Percentiles rank a stretch among this genome's conserved stretches.
phyloP scores from a whole-genome alignment of 2,888 invertebrate species.

The Caenorhabditis parvicauda region DNA sequence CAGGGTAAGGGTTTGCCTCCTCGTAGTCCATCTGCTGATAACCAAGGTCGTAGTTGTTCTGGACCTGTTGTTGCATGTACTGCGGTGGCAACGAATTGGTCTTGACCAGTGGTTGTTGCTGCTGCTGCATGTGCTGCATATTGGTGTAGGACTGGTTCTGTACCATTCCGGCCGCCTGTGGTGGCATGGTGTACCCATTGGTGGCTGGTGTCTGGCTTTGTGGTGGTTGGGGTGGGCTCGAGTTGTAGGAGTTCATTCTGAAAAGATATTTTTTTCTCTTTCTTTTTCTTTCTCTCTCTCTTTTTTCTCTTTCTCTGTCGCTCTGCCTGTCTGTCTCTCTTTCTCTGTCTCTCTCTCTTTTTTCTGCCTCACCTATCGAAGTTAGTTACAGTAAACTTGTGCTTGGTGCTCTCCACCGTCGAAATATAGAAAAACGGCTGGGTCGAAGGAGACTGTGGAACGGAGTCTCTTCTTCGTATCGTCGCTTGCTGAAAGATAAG shows the following conservation, averaged over 20 bases:
- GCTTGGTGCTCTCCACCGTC: conserved; percentile 43
- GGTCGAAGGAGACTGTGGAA: conserved; percentile 25
- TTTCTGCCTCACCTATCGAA: conserved; percentile 29
- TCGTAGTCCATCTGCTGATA: no score
- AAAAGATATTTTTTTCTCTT: no score
- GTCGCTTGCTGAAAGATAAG: no score
- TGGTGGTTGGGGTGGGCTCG: no score
- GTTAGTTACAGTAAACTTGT: conserved; percentile 52
- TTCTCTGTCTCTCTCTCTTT: no score
- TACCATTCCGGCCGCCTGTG: no score
- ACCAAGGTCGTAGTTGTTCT: no score
- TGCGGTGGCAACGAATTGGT: conserved; percentile 38
- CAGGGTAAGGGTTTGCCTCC: no score
- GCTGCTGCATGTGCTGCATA: conserved; percentile 9
- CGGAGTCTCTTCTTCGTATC: conserved; percentile 4
- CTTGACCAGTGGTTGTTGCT: conserved; percentile 28
- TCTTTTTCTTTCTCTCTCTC: not conserved
- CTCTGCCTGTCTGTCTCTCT: no score
- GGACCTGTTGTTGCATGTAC: conserved; percentile 23
- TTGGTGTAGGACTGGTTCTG: no score
- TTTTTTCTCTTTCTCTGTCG: no score
- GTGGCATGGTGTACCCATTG: no score
- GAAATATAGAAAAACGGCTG: conserved; percentile 46
- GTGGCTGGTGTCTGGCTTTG: conserved; percentile 9
- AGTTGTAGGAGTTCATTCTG: not conserved